Base-by-base conservation (phyloP, 2,113 vertebrate species). In the Cheilinus undulatus region DNA sequence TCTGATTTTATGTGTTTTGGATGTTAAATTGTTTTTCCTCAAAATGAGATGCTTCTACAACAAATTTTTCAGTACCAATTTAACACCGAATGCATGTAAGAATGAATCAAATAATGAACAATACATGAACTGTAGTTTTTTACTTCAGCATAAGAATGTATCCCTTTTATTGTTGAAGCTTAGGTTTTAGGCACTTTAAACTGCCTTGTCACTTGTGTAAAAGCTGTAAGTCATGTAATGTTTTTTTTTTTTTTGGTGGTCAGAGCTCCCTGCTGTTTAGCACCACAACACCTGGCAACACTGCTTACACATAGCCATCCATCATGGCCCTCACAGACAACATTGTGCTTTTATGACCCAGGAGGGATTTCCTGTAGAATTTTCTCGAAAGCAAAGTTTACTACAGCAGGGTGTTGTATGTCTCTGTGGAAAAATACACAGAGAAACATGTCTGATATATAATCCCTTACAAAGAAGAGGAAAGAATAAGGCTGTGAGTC, bases 251-350 rank as follows among this genome's bases (percentile, higher is more conserved):
- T 52, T 34, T 53, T 42, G 43, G 23, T 46, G 49, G 60, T 73
- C 58, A 45, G 67, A 65, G 53, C 50, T 49, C 73, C 78, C 78
- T 79, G 78, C 78, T 80, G 82, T 80, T 86, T 74, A 48, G 71
- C 70, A 87, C 79, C 73, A 67, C 49, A 76, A 83, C 87, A 90
- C 86, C 78, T 90, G 87, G 78, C 84, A 83, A 46, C 73, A 52
- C 70, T 43, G 76, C 69, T 76, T 38, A 62, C 49, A 66, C 45
- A 32, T 48, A 71, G 60, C 63, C 65, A 69, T 89, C 65, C 52
- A 80, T 90, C 73, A 80, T 36, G n/a, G 52, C 52, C 15, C 42
- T 14, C 50, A 54, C 54, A 45, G 34, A 54, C 57, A 53, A 53
- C 17, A 17, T 57, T 32, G 42, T 76, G 49, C 48, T 17, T 80